phyloP scores from a whole-genome alignment of 2,797 vertebrate genomes.

The Halcyon leucocephala region DNA sequence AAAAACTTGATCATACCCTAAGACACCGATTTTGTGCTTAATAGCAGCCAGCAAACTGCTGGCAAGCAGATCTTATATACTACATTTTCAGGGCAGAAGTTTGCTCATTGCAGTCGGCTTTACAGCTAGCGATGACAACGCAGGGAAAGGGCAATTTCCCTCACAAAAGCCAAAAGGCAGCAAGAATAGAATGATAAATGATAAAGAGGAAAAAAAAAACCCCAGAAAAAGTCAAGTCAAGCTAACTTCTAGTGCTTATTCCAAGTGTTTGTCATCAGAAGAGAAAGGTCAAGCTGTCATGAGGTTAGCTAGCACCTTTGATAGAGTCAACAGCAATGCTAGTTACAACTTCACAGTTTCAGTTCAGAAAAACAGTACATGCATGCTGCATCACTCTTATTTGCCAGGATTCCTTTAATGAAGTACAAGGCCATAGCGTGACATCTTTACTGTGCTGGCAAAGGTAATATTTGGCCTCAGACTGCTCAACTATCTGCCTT shows the following conservation, averaged over 20 bases:
- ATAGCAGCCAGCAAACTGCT: not conserved
- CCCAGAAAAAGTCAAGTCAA: not conserved
- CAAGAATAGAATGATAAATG: not conserved
- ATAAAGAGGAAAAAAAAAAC: not conserved
- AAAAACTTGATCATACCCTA: conserved; percentile 21
- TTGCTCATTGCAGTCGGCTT: not conserved
- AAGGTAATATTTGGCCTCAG: not conserved
- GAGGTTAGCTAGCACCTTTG: not conserved
- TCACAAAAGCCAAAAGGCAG: not conserved
- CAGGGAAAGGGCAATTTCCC: not conserved
- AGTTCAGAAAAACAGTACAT: not conserved
- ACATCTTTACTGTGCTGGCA: not conserved
- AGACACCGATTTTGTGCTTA: not conserved
- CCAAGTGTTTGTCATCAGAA: not conserved
- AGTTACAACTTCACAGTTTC: not conserved
- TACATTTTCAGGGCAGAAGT: not conserved
- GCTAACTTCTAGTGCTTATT: not conserved
- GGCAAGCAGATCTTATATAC: not conserved
- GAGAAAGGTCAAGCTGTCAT: not conserved
- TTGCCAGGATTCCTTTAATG: not conserved
- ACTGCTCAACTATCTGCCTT: not conserved
- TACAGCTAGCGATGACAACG: not conserved
- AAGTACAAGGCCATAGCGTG: not conserved
- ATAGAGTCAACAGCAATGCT: not conserved
- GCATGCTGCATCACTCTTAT: not conserved